Conservation (phyloP, 2,113 vertebrate genomes). For the Clarias macrocephalus region DNA sequence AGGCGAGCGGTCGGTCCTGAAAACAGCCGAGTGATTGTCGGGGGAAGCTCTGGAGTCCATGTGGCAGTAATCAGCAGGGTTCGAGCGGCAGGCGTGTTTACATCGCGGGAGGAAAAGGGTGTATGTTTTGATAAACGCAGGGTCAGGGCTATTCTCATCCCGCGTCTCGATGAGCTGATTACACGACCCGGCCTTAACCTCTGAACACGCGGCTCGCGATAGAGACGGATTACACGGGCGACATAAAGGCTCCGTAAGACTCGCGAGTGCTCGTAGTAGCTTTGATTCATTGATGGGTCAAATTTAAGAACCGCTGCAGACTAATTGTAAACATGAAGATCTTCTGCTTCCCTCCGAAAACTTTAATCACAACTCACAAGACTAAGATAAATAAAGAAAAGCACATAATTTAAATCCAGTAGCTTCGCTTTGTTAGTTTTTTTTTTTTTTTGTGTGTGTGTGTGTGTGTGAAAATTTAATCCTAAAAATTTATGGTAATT, state of each 20-base stretch:
- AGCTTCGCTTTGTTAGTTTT: too few relatives aligned
- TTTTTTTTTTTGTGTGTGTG: too few relatives aligned
- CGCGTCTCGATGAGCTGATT: conserved; percentile 66
- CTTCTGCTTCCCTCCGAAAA: too few relatives aligned
- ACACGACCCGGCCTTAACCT: conserved; percentile 70
- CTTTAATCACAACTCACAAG: too few relatives aligned
- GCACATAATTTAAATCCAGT: too few relatives aligned
- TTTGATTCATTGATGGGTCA: neutral
- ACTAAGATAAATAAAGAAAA: too few relatives aligned
- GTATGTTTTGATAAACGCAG: conserved; percentile 70
- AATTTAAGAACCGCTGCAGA: too few relatives aligned
- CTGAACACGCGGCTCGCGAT: conserved; percentile 49
- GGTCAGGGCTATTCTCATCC: conserved; percentile 70
- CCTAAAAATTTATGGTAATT: too few relatives aligned
- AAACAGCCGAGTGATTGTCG: conserved; percentile 25
- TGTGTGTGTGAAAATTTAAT: too few relatives aligned
- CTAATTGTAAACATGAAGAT: too few relatives aligned
- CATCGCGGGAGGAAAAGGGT: conserved; percentile 52
- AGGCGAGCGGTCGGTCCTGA: too few relatives aligned
- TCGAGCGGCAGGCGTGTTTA: neutral
- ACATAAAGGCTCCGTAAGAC: neutral
- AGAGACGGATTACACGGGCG: conserved; percentile 54
- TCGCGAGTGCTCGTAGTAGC: neutral
- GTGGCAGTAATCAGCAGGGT: conserved; percentile 57
- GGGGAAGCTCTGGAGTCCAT: conserved; percentile 48